These are phyloP conservation scores for Timema cristinae DNA, from an alignment of 2,888 invertebrate genomes.

Conservation along the genomic window DNA sequence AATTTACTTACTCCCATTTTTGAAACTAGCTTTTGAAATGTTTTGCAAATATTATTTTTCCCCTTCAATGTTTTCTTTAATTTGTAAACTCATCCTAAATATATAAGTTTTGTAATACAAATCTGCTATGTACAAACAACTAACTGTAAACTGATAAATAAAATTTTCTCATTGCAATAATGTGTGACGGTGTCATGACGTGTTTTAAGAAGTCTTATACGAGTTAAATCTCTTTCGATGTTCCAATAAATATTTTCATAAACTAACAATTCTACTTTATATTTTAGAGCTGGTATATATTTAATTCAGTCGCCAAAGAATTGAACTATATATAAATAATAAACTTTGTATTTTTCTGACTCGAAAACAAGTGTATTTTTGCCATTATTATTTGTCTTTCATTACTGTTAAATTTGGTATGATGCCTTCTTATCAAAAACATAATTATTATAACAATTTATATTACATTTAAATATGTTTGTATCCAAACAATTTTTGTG, in stretches of 20 bases:
- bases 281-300: background rate
- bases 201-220: background rate
- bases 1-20: too few relatives aligned
- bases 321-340: slow-evolving; percentile 18
- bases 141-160: slow-evolving; percentile 11
- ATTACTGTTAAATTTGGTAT: background rate
- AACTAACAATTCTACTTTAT: background rate
- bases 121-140: slow-evolving; percentile 22
- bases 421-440: slow-evolving; percentile 20
- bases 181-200: background rate
- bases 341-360: slow-evolving; percentile 24
- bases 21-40: too few relatives aligned
- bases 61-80: background rate
- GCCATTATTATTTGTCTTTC: slow-evolving; percentile 9
- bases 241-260: slow-evolving; percentile 28
- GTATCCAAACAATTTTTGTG: too few relatives aligned
- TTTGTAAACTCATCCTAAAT: background rate
- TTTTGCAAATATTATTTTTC: too few relatives aligned
- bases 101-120: slow-evolving; percentile 20
- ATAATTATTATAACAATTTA: slow-evolving; percentile 18
- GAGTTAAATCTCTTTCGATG: slow-evolving; percentile 16
- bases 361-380: slow-evolving; percentile 16
- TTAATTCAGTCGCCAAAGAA: slow-evolving; percentile 18
- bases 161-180: slow-evolving; percentile 26
- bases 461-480: too few relatives aligned